Percentiles rank a stretch among this genome's conserved stretches.
phyloP scores from a whole-genome alignment of 2,113 vertebrate genomes.

The Catharus fuscescens region DNA sequence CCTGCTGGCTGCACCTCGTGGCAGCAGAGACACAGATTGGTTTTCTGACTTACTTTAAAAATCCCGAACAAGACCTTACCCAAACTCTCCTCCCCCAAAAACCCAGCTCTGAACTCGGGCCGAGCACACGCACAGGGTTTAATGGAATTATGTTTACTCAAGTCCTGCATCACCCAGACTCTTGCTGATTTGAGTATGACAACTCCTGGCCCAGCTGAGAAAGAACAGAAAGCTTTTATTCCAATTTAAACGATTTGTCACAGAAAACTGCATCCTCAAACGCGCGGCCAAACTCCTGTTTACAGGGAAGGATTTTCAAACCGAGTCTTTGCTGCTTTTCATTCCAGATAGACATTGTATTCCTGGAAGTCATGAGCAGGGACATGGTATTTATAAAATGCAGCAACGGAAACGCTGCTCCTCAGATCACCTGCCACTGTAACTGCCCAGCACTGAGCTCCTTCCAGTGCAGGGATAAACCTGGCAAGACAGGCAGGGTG shows the following conservation, averaged over 20 bases:
- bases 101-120: background rate
- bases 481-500: background rate
- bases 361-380: conserved; percentile 49
- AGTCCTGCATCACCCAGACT: background rate
- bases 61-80: background rate
- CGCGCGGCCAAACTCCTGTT: fast-evolving
- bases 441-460: background rate
- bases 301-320: background rate
- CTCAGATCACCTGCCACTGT: conserved; percentile 28
- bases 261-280: background rate
- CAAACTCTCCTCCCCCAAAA: background rate
- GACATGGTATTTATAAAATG: conserved; percentile 2
- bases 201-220: conserved; percentile 20
- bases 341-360: background rate
- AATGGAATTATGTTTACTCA: conserved; percentile 28
- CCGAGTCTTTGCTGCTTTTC: background rate
- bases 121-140: fast-evolving
- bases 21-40: background rate
- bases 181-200: background rate
- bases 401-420: background rate
- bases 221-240: conserved; percentile 13
- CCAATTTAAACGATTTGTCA: background rate
- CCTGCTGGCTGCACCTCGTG: background rate
- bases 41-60: background rate
- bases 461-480: background rate